Percentiles rank a stretch among this genome's conserved stretches.
Conservation (phyloP, 2,888 invertebrate genomes). For the Myopa testacea region DNA sequence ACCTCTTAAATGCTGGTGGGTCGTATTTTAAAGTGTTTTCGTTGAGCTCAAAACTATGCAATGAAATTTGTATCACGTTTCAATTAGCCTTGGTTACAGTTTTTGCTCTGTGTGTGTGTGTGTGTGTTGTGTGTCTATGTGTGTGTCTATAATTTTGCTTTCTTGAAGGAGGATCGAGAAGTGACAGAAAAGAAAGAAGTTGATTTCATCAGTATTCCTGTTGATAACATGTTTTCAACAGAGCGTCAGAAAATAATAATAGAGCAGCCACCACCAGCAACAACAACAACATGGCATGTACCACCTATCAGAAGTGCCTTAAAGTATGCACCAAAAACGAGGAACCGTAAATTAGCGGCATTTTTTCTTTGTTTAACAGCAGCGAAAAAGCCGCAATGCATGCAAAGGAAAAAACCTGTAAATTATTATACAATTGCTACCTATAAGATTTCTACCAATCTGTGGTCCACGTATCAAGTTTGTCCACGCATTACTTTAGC, state of each 20-base stretch:
- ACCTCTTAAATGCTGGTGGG: not conserved
- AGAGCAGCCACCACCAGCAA: slow-evolving; percentile 41
- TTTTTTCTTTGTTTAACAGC: not conserved
- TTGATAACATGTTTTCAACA: slow-evolving; percentile 26
- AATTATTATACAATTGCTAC: too few species aligned
- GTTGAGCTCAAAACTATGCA: slow-evolving; percentile 16
- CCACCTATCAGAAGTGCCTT: not conserved
- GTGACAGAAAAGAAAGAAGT: too few species aligned
- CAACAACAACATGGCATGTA: slow-evolving; percentile 41
- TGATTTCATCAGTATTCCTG: slow-evolving; percentile 7
- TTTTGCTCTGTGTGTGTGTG: not conserved
- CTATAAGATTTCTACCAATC: too few species aligned
- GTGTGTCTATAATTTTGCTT: too few species aligned
- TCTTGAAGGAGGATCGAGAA: too few species aligned
- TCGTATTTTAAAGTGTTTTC: not conserved
- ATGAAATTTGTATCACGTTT: slow-evolving; percentile 8
- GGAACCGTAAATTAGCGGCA: slow-evolving; percentile 15
- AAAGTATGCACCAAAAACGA: slow-evolving; percentile 9
- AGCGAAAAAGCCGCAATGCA: too few species aligned
- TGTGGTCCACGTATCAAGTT: too few species aligned
- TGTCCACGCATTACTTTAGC: too few species aligned
- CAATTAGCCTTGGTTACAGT: slow-evolving; percentile 21
- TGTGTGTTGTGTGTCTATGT: not conserved
- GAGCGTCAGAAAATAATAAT: not conserved
- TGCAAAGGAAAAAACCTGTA: too few species aligned